Percentiles rank a stretch among this genome's conserved stretches.
phyloP scores from a whole-genome alignment of 53 echinoderm and acorn worm species.

The Arbacia lixula region DNA sequence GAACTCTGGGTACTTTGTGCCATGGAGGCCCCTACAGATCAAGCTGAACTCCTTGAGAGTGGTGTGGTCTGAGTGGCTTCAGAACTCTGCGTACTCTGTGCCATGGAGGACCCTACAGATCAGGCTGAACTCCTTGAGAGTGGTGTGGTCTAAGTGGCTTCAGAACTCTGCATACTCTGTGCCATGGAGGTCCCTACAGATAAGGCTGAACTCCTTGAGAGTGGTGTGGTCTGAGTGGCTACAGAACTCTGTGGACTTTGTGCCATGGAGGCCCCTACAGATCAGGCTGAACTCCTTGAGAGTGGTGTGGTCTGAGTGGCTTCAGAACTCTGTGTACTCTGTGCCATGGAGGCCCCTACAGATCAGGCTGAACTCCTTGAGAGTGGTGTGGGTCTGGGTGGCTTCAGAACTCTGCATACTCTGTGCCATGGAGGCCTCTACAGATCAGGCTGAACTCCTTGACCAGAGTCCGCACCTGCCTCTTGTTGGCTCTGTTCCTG shows the following conservation, averaged over 20 bases:
- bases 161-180: too few relatives aligned
- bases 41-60: too few relatives aligned
- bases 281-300: conserved; percentile 94
- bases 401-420: conserved; percentile 85
- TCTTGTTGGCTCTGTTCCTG: conserved; percentile 88
- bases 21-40: too few relatives aligned
- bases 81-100: conserved; percentile 91
- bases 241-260: conserved; percentile 90
- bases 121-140: conserved; percentile 92
- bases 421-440: conserved; percentile 91
- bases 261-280: conserved; percentile 92
- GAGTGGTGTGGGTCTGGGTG: too few relatives aligned
- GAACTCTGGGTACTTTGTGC: too few relatives aligned
- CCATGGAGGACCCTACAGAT: conserved; percentile 94
- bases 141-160: too few relatives aligned
- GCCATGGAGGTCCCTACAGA: too few relatives aligned
- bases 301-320: too few relatives aligned
- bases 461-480: conserved; percentile 82
- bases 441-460: conserved; percentile 95
- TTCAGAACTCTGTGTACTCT: conserved; percentile 88
- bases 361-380: conserved; percentile 92
- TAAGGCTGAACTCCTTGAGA: too few relatives aligned
- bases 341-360: conserved; percentile 95
- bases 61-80: conserved; percentile 9
- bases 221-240: too few relatives aligned